Evolutionary conservation across 2,113 vertebrate genomes (phyloP), one percentile per base, ranked within the genome.

Genomic region (Eptesicus fuscus): DNA sequence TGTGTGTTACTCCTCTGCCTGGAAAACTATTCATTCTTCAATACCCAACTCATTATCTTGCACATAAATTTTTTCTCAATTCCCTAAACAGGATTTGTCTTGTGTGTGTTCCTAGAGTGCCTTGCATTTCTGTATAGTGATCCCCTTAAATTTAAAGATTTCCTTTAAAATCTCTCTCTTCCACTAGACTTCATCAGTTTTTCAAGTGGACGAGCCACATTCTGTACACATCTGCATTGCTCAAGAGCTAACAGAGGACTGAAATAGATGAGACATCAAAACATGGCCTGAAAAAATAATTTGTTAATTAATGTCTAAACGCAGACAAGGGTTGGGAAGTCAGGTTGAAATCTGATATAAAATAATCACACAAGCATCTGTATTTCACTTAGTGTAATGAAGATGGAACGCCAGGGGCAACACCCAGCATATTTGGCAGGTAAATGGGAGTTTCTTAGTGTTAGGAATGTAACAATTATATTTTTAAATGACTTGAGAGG

Each of bases 401-500:
- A 67, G 70, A 47, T 6, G 30, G 69, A 91, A 13, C 4, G 49
- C 5, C 40, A 44, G 32, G 30, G 32, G 35, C 85, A 93, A 89
- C 88, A n/a, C 69, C 92, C 79, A 47, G 32, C 61, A 65, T n/a
- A 22, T 74, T 51, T 83, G 59, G 40, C n/a, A 67, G 37, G 40
- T 77, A 84, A 49, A 16, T 28, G 51, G n/a, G 2, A 30, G 14
- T 28, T 23, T 67, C 44, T 92, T 35, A 1, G n/a, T 20, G 61
- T 85, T 83, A 90, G 91, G 74, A 96, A 95, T 88, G 78, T 44
- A 22, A 94, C 76, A 80, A 18, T 49, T 25, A 28, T 65, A 40
- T 40, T 95, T 96, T 96, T 95, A 95, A 98, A 92, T 35, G 49
- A 93, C 47, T 80, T 93, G 37, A 70, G 10, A 93, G 42, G 84